A percentile compares a stretch with the other conserved stretches of the same genome.
phyloP scores from a whole-genome alignment of 2,113 vertebrate species.

The Pelmatolapia mariae region DNA sequence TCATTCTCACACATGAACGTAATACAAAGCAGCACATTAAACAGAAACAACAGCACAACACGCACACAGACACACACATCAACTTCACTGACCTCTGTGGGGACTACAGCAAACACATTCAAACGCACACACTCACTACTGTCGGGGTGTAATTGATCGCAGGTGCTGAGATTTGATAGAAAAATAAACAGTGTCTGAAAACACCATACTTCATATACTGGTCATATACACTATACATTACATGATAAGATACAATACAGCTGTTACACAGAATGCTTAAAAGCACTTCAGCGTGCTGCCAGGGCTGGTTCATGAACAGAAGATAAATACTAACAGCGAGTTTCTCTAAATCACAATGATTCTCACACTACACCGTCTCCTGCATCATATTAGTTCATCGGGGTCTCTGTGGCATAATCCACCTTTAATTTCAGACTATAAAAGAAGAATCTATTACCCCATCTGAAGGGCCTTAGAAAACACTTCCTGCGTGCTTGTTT shows the following conservation, averaged over 20 bases:
- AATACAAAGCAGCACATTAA: conserved; percentile 17
- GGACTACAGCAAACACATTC: not conserved
- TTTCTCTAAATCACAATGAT: not conserved
- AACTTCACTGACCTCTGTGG: not conserved
- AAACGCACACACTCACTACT: not conserved
- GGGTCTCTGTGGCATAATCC: not conserved
- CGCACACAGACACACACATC: not conserved
- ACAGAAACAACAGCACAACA: not conserved
- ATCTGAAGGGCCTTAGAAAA: not conserved
- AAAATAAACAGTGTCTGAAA: conserved; percentile 37
- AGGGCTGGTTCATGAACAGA: not conserved
- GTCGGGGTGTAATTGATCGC: not conserved
- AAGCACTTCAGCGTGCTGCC: not conserved
- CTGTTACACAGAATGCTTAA: conserved; percentile 19
- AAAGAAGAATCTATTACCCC: not conserved
- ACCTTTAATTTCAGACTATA: not conserved
- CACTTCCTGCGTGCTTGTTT: not conserved
- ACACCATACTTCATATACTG: conserved; percentile 26
- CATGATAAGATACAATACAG: conserved; percentile 22
- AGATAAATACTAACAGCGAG: not conserved
- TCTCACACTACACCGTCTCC: not conserved
- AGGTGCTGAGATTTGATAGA: conserved; percentile 17
- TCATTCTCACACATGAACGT: not conserved
- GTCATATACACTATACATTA: conserved; percentile 26
- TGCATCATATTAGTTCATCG: not conserved